phyloP scores from a whole-genome alignment of 2,113 vertebrate species.

The Seriola aureovittata region DNA sequence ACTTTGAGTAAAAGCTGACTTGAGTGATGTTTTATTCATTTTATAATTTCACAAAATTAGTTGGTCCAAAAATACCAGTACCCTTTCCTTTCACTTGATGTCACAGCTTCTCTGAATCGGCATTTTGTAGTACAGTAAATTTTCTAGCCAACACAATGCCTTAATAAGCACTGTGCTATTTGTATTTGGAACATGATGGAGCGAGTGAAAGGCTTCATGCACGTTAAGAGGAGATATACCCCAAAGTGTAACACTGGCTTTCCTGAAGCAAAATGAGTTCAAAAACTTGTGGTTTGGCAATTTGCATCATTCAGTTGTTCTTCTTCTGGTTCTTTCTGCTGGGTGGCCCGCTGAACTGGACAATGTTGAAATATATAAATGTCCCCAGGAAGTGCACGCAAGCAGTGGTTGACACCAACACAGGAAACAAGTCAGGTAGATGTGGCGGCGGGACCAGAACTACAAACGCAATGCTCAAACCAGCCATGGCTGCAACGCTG shows the following conservation, averaged over 20 bases:
- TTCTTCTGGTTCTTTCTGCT: conserved; percentile 89
- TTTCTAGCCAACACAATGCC: background rate
- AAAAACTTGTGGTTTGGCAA: conserved; percentile 3
- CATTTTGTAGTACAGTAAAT: background rate
- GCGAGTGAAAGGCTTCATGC: background rate
- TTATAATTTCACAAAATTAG: background rate
- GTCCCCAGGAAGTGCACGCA: conserved; percentile 91
- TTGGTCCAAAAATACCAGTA: conserved; percentile 22
- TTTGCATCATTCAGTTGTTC: conserved; percentile 78
- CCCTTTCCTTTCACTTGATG: background rate
- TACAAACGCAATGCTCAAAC: conserved; percentile 83
- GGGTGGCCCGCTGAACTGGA: conserved; percentile 87
- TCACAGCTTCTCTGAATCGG: conserved; percentile 1
- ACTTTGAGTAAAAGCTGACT: background rate
- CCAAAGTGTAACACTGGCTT: background rate
- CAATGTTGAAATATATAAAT: conserved; percentile 89
- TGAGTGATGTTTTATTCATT: background rate
- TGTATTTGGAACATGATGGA: background rate
- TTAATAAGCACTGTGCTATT: background rate
- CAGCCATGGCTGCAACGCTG: conserved; percentile 85
- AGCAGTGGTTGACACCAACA: conserved; percentile 88
- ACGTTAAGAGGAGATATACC: background rate
- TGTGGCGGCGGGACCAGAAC: conserved; percentile 84
- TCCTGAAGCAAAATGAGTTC: background rate
- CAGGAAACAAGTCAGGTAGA: conserved; percentile 92